Evolutionary conservation across 2,797 vertebrate species (phyloP).

Genomic region (Mormyrops attenuatus): DNA sequence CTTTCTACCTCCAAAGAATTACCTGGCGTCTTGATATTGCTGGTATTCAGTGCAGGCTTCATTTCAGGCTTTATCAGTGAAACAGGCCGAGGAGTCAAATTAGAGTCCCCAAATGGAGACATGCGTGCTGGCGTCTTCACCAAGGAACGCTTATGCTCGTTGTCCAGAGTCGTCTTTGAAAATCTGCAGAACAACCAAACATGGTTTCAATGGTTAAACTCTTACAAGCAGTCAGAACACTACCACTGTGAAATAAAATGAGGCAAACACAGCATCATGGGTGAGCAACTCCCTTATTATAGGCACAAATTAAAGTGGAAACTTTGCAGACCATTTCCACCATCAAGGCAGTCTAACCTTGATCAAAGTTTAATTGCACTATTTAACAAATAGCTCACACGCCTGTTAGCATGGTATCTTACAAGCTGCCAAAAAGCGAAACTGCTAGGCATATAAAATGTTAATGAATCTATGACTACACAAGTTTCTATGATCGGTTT

Average conservation of each 20-base stretch:
- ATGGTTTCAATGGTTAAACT: not conserved
- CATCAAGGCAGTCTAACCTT: not conserved
- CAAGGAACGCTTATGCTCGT: conserved; percentile 76
- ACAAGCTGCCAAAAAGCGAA: not conserved
- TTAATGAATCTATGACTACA: not conserved
- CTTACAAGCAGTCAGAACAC: not conserved
- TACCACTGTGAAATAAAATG: not conserved
- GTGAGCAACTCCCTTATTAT: not conserved
- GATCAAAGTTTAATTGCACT: not conserved
- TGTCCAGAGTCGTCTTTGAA: conserved; percentile 75
- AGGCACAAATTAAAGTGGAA: not conserved
- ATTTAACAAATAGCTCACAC: not conserved
- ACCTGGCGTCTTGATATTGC: conserved; percentile 55
- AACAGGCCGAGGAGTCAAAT: conserved; percentile 47
- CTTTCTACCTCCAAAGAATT: conserved; percentile 20
- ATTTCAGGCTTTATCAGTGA: conserved; percentile 31
- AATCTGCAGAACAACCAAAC: conserved; percentile 62
- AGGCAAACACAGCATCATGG: not conserved
- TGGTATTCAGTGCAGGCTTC: conserved; percentile 31
- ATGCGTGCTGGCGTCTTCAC: conserved; percentile 81
- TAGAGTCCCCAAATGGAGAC: conserved; percentile 55
- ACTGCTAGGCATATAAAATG: not conserved
- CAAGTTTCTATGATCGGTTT: not conserved
- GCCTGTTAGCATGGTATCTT: not conserved
- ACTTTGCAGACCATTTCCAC: not conserved